Percentiles rank a stretch among this genome's conserved stretches.
Conservation (phyloP, 2,888 invertebrate species). For the Himalopsyche kuldschensis region DNA sequence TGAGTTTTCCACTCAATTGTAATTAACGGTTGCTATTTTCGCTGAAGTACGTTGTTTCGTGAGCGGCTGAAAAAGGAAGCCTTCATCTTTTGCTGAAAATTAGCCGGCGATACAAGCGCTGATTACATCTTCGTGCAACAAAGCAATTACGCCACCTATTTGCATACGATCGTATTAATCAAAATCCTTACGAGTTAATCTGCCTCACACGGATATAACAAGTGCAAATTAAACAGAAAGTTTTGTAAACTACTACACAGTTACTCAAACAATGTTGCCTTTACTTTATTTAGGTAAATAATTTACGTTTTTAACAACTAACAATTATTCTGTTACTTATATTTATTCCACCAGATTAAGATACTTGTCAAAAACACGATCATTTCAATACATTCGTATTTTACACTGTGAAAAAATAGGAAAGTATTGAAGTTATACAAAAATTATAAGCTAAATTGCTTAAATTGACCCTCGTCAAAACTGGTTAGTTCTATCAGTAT, state of each 20-base stretch:
- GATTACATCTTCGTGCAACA: slow-evolving; percentile 22
- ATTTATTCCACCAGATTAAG: too few species aligned
- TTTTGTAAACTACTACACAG: background rate
- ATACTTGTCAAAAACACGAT: too few species aligned
- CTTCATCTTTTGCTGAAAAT: background rate
- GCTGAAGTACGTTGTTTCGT: background rate
- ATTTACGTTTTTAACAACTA: too few species aligned
- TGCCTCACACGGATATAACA: background rate
- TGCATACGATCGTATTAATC: slow-evolving; percentile 17
- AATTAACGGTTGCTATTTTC: background rate
- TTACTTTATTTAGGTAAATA: too few species aligned
- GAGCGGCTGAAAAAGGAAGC: background rate
- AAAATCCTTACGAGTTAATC: background rate
- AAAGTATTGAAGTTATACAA: too few species aligned
- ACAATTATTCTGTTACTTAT: too few species aligned
- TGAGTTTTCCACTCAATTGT: background rate
- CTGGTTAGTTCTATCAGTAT: too few species aligned
- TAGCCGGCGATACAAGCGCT: background rate
- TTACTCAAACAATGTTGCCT: too few species aligned
- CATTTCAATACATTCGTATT: too few species aligned
- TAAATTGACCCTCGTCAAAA: too few species aligned
- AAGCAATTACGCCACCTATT: slow-evolving; percentile 24
- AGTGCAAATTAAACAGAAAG: background rate
- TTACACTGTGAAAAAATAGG: too few species aligned
- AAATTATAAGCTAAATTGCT: too few species aligned